A percentile compares a stretch with the other conserved stretches of the same genome.
These are phyloP conservation scores for Eptatretus atami DNA, from an alignment of 2,797 vertebrate species.

Conservation along the genomic window DNA sequence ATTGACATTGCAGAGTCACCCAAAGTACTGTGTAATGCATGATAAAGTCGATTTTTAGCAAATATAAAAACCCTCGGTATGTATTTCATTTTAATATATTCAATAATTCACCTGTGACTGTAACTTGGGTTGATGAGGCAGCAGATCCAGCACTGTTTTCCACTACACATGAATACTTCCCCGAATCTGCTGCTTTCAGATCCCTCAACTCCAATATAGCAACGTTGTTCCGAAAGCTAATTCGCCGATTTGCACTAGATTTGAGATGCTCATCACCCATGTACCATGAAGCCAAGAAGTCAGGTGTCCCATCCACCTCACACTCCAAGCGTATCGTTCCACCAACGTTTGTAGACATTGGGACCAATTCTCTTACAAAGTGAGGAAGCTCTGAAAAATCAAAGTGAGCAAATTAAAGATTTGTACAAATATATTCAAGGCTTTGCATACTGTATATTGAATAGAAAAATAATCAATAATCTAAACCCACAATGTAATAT, in stretches of 20 bases:
- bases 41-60: too few species aligned
- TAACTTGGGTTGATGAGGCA: conserved; percentile 41
- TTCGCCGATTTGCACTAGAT: not conserved
- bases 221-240: conserved; percentile 17
- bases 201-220: not conserved
- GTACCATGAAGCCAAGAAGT: not conserved
- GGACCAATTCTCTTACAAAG: not conserved
- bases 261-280: not conserved
- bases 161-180: not conserved
- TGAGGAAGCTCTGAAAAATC: not conserved
- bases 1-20: too few species aligned
- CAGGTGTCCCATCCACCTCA: conserved; percentile 1
- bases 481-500: too few species aligned
- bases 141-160: conserved; percentile 58
- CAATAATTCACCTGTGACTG: conserved; percentile 37
- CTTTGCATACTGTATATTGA: too few species aligned
- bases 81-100: too few species aligned
- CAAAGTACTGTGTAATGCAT: too few species aligned
- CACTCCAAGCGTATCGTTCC: not conserved
- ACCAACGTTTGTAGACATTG: not conserved
- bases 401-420: too few species aligned
- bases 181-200: not conserved
- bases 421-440: too few species aligned
- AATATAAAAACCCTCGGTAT: too few species aligned
- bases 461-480: too few species aligned